These are phyloP conservation scores for Biston betularia DNA, from an alignment of 2,888 invertebrate genomes.

Conservation along the genomic window DNA sequence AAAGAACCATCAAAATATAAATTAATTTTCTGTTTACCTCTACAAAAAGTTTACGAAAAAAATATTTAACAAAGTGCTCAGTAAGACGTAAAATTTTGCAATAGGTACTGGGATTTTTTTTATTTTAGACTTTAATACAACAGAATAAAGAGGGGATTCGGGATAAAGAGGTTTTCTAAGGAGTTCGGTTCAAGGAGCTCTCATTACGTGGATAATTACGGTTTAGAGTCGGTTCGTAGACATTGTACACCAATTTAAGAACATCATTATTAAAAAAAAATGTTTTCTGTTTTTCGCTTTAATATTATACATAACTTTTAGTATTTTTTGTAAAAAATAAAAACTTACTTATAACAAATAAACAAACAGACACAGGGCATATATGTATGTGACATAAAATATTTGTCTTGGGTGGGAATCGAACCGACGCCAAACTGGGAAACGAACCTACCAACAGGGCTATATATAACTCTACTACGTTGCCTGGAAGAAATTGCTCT, in stretches of 20 bases:
- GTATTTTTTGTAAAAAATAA: too few relatives aligned
- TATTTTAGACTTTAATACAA: constrained; percentile 4
- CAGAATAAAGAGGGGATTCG: not conserved
- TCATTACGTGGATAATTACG: constrained; percentile 25
- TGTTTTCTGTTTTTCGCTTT: not conserved
- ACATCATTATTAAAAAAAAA: not conserved
- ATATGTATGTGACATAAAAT: too few relatives aligned
- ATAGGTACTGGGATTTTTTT: not conserved
- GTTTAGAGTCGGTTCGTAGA: not conserved
- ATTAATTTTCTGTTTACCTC: constrained; percentile 23
- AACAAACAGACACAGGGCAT: too few relatives aligned
- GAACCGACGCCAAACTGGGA: too few relatives aligned
- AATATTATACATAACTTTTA: not conserved
- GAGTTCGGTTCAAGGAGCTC: not conserved
- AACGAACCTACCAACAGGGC: too few relatives aligned
- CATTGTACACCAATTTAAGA: not conserved
- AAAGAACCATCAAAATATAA: constrained; percentile 19
- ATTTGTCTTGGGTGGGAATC: too few relatives aligned
- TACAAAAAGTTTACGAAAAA: constrained; percentile 21
- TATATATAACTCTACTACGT: too few relatives aligned
- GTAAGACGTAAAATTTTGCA: constrained; percentile 4
- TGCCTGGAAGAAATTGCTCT: too few relatives aligned
- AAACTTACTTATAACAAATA: too few relatives aligned
- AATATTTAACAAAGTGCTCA: constrained; percentile 25
- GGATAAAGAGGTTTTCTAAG: not conserved